Evolutionary conservation across 2,113 vertebrate species (phyloP), one percentile per base, ranked within the genome.

Genomic region (Myocastor coypus): DNA sequence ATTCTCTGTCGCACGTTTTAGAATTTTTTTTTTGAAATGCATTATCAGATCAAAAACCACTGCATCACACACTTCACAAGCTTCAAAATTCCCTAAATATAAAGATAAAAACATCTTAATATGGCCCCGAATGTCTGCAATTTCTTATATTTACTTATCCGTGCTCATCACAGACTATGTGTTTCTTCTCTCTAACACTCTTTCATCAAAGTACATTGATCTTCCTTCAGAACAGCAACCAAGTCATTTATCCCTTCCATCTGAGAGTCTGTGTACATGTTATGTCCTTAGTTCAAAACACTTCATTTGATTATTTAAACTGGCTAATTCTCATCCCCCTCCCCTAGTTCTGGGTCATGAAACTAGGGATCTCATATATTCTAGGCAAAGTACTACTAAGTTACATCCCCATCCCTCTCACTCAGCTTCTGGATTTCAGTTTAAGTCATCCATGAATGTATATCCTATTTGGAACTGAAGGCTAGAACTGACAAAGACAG

Each of bases 281-380:
- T 92, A 69, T 83, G 92, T 88, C n/a, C 20, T 69, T 40, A 0
- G 42, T 63, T 63, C 34, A 86, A 90, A 90, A 87, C 37, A 80
- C 14, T 93, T 92, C 24, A 26, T 59, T 28, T 63, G 28, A 92
- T 63, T 50, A 80, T 87, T 93, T 94, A 61, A 83, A 83, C 68
- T 63, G 89, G 88, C 66, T 85, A 94, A 83, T 83, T 95, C n/a
- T 93, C 86, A 34, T 30, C 17, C 16, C 13, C 28, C 3, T 26
- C 2, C 20, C 16, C 24, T 7, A 30, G 14, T 9, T 14, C 6
- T 50, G 14, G 22, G 42, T 42, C 26, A 52, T 10, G 7, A 78
- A 77, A 42, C 42, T 50, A 50, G 28, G 14, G 37, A 30, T 16
- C 30, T 78, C 26, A 10, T 32, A 46, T 32, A 78, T 50, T 28